These are phyloP conservation scores for Atethmia centrago DNA, from an alignment of 2,888 invertebrate genomes.

Conservation along the genomic window DNA sequence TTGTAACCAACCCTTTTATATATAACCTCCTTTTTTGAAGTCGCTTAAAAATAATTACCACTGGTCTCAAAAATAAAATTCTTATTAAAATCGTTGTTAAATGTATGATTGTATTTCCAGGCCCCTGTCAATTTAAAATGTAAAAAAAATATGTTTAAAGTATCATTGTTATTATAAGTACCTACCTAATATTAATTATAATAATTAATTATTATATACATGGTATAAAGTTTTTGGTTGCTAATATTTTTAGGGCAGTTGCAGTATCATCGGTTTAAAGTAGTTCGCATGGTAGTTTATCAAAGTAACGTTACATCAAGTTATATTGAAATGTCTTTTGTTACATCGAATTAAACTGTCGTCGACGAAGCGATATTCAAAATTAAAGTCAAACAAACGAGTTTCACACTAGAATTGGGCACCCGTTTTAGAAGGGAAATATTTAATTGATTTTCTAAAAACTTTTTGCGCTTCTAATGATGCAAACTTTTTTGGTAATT, in stretches of 20 bases:
- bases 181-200: conserved; percentile 6
- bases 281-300: neutral
- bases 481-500: neutral
- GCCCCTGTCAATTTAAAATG: conserved; percentile 48
- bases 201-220: conserved; percentile 1
- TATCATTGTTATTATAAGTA: conserved; percentile 13
- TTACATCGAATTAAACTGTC: neutral
- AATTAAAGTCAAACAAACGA: neutral
- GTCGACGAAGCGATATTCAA: neutral
- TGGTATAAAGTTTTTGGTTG: neutral
- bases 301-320: neutral
- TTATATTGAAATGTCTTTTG: neutral
- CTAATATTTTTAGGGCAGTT: conserved; percentile 11
- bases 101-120: conserved; percentile 49
- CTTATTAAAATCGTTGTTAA: conserved; percentile 12
- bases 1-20: too few relatives aligned
- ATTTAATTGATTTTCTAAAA: neutral
- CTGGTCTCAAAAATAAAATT: neutral
- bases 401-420: neutral
- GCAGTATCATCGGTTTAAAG: too few relatives aligned
- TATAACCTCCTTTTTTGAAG: too few relatives aligned
- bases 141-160: conserved; percentile 20
- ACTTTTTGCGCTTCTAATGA: too few relatives aligned
- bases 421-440: neutral
- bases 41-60: too few relatives aligned